A percentile compares a stretch with the other conserved stretches of the same genome.
Conservation (phyloP, 2,797 vertebrate genomes). For the Rhyacichthys aspro region DNA sequence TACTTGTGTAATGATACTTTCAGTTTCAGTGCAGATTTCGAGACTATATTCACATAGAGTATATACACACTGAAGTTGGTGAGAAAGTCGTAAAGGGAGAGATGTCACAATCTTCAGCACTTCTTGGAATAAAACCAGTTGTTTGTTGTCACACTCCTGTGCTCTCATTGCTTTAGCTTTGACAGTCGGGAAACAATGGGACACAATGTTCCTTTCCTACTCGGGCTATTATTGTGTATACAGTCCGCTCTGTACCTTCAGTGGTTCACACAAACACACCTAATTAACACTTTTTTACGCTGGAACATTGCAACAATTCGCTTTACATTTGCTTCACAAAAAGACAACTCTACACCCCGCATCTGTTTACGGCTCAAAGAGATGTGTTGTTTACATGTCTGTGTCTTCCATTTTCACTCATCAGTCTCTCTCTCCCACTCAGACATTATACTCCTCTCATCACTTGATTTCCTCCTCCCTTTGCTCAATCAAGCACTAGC, state of each 20-base stretch:
- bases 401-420: conserved; percentile 36
- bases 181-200: conserved; percentile 1
- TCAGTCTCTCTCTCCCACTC: conserved; percentile 37
- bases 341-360: conserved; percentile 6
- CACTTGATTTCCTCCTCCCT: conserved; percentile 48
- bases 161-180: background rate
- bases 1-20: no score
- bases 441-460: conserved; percentile 32
- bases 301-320: background rate
- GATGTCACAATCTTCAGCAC: background rate
- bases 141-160: conserved; percentile 2
- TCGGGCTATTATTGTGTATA: background rate
- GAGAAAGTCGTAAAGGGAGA: background rate
- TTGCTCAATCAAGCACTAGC: conserved; percentile 58
- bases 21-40: no score
- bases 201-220: background rate
- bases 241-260: background rate
- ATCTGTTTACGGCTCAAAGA: conserved; percentile 37
- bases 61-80: no score
- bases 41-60: no score
- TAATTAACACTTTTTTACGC: background rate
- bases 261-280: background rate
- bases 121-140: background rate
- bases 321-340: conserved; percentile 2
- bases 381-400: conserved; percentile 43